Base-by-base conservation (phyloP, 2,113 vertebrate species). In the Ivindomyrus marchei region DNA sequence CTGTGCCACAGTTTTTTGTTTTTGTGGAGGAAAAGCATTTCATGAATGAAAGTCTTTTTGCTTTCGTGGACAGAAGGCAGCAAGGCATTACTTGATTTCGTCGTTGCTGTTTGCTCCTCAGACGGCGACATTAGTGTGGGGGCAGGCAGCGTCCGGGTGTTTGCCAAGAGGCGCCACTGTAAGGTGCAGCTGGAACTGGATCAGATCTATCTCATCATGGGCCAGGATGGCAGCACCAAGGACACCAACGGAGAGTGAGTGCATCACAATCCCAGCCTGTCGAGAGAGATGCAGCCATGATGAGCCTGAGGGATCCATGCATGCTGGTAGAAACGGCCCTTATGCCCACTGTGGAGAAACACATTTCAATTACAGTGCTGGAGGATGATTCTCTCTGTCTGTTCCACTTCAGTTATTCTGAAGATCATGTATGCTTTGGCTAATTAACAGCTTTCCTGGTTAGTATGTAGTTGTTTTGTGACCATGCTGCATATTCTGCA, bases 131-230 rank as follows among this genome's bases (percentile, higher is more conserved):
- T 0, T 0, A 1, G 0, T 2, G 90, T 95, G 77, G n/a, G 0
- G 0, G 42, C 50, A n/a, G 90, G 66, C 53, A 91, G 90, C 31
- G 58, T 88, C 10, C 92, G 95, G 21, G 92, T 94, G 88, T 96
- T 96, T 92, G 94, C 91, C 6, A 95, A 94, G 90, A 95, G 95
- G 88, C 90, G 91, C 80, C 94, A 95, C 7, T 96, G 96, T 89
- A 96, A 95, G 89, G 92, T n/a, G 66, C 10, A 91, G 3, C 85
- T 96, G 39, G 83, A 91, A 0, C 0, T 74, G 31, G 91, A 88
- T 2, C 66, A 88, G 24, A 88, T 36, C 1, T 96, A 96, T 89
- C 94, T 96, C 15, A 94, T 96, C 92, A 95, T 96, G 96, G 96
- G 96, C 50, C 94, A 94, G 89, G 95, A 96, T n/a, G 96, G 94